Evolutionary conservation across 2,888 invertebrate genomes (phyloP).

Genomic region (Xiphydria camelus): DNA sequence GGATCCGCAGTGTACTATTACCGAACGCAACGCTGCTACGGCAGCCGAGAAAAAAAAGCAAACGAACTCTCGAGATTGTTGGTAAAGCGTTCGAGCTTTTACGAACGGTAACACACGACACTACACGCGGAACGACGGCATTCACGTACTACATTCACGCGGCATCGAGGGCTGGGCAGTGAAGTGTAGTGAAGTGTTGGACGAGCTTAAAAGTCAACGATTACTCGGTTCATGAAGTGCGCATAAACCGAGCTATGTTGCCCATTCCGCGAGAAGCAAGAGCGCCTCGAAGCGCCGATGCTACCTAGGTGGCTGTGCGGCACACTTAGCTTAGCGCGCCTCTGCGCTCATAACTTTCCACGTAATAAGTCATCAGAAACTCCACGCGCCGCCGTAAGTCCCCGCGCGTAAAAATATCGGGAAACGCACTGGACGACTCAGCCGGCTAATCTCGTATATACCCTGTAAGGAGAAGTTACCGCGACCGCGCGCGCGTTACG

Average conservation of each 20-base stretch:
- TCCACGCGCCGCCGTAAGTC: no score
- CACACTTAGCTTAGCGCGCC: constrained; percentile 20
- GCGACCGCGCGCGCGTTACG: no score
- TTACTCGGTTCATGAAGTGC: constrained; percentile 12
- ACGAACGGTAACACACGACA: background rate
- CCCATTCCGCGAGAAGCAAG: constrained; percentile 17
- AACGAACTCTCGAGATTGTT: no score
- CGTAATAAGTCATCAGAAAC: constrained; percentile 26
- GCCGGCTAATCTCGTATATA: no score
- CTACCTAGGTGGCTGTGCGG: constrained; percentile 12
- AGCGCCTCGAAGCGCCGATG: background rate
- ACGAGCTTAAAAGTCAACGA: constrained; percentile 12
- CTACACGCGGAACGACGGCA: constrained; percentile 1
- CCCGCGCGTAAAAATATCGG: no score
- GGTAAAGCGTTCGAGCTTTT: constrained; percentile 3
- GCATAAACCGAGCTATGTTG: constrained; percentile 8
- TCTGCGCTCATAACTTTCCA: constrained; percentile 26
- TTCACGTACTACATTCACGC: constrained; percentile 5
- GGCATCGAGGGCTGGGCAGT: background rate
- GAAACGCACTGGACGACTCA: no score
- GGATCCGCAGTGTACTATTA: no score
- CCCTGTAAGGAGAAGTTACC: no score
- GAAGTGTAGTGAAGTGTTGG: constrained; percentile 8
- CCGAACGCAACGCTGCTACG: no score
- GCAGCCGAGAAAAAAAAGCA: no score